These are phyloP conservation scores for Poeciliopsis turrubarensis DNA, from an alignment of 2,113 vertebrate species.

Conservation along the genomic window DNA sequence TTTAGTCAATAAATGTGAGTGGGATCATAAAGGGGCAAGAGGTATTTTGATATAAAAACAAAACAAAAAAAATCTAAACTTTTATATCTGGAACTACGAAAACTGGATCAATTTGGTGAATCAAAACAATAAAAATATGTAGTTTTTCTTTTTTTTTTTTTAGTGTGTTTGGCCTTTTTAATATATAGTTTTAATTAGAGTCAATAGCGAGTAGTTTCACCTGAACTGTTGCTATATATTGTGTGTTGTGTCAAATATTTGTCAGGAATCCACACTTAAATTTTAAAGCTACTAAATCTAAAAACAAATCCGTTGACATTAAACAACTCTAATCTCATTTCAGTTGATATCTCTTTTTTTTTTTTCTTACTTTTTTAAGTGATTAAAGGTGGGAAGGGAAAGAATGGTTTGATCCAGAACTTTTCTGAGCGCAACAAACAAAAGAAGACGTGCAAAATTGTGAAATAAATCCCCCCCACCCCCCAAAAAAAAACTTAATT, in stretches of 20 bases:
- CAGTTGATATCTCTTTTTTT: not conserved
- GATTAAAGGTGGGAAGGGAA: too few species aligned
- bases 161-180: not conserved
- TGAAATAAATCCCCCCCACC: too few species aligned
- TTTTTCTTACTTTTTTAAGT: not conserved
- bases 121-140: not conserved
- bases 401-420: too few species aligned
- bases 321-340: not conserved
- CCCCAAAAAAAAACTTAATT: too few species aligned
- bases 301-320: not conserved
- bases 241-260: not conserved
- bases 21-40: not conserved
- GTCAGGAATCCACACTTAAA: not conserved
- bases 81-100: not conserved
- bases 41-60: not conserved
- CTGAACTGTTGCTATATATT: not conserved
- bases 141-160: not conserved
- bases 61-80: not conserved
- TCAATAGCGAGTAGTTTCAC: not conserved
- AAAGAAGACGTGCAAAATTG: too few species aligned
- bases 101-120: not conserved
- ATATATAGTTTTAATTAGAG: not conserved
- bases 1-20: not conserved
- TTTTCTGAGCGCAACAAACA: too few species aligned
- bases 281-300: not conserved